phyloP scores from a whole-genome alignment of 2,888 invertebrate genomes.

The Megastigmus dorsalis region DNA sequence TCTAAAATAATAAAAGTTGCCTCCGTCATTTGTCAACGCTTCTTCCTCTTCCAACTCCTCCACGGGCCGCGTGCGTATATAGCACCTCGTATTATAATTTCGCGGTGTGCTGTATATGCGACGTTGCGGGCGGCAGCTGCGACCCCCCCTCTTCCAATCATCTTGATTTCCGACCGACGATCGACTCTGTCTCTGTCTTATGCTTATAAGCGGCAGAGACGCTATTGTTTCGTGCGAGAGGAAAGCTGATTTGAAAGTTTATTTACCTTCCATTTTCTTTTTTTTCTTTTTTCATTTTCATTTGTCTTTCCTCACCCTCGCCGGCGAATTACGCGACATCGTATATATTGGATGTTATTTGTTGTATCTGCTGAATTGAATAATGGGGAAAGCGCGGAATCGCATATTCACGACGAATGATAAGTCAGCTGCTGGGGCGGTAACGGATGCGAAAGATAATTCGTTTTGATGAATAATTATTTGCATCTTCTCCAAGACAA shows the following conservation, averaged over 20 bases:
- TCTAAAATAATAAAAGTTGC: constrained; percentile 74
- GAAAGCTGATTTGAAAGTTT: constrained; percentile 41
- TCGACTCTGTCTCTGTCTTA: constrained; percentile 48
- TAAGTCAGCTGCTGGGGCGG: no score
- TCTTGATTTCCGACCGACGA: constrained; percentile 52
- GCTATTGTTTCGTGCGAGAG: constrained; percentile 41
- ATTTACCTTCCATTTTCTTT: no score
- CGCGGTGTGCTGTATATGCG: no score
- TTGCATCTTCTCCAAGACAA: no score
- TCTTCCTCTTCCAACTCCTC: constrained; percentile 51
- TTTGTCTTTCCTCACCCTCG: neutral
- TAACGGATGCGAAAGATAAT: no score
- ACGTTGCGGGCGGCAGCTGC: constrained; percentile 60
- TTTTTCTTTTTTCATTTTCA: no score
- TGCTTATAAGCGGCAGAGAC: neutral
- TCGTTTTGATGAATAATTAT: no score
- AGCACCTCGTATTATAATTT: constrained; percentile 60
- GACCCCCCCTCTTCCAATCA: constrained; percentile 45
- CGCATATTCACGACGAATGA: no score
- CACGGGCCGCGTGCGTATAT: no score
- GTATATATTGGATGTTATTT: constrained; percentile 17
- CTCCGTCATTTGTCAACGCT: constrained; percentile 74
- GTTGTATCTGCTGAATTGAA: neutral
- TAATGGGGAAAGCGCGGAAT: no score
- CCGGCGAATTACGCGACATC: constrained; percentile 8